phyloP scores from a whole-genome alignment of 2,888 invertebrate species.

The Teinopalpus imperialis region DNA sequence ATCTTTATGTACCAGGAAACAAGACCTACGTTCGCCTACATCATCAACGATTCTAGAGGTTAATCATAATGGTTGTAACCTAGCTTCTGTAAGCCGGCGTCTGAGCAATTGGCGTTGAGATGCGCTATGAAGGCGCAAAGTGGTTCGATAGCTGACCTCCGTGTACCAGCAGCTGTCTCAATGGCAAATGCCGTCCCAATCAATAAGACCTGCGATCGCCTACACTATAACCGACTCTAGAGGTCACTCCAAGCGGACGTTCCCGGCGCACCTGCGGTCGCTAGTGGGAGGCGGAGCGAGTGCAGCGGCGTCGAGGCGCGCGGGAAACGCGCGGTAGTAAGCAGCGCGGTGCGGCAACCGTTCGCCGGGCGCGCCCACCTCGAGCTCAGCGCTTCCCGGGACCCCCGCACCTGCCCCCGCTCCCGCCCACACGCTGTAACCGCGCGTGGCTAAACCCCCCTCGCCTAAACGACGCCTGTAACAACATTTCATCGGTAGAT shows the following conservation, averaged over 20 bases:
- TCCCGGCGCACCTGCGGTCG: conserved; percentile 64
- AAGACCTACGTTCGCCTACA: no score
- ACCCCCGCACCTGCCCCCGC: conserved; percentile 42
- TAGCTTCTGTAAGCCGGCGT: no score
- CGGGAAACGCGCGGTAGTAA: conserved; percentile 93
- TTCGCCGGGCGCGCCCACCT: conserved; percentile 91
- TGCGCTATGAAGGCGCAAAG: no score
- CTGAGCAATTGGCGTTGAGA: no score
- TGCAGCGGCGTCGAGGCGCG: conserved; percentile 86
- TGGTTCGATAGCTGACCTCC: no score
- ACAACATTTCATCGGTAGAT: conserved; percentile 34
- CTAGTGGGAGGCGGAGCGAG: conserved; percentile 62
- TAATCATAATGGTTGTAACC: no score
- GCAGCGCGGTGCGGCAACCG: conserved; percentile 88
- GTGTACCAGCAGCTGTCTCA: no score
- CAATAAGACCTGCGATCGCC: no score
- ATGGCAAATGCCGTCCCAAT: no score
- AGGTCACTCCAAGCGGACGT: conserved; percentile 1
- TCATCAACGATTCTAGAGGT: no score
- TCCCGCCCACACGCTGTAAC: conserved; percentile 70
- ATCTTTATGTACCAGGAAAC: no score
- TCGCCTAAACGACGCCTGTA: conserved; percentile 71
- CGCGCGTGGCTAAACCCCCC: conserved; percentile 63
- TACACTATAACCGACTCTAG: no score
- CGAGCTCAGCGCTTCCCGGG: conserved; percentile 85